These are phyloP conservation scores for Cottoperca gobio DNA, from an alignment of 2,797 vertebrate species.

Conservation along the genomic window DNA sequence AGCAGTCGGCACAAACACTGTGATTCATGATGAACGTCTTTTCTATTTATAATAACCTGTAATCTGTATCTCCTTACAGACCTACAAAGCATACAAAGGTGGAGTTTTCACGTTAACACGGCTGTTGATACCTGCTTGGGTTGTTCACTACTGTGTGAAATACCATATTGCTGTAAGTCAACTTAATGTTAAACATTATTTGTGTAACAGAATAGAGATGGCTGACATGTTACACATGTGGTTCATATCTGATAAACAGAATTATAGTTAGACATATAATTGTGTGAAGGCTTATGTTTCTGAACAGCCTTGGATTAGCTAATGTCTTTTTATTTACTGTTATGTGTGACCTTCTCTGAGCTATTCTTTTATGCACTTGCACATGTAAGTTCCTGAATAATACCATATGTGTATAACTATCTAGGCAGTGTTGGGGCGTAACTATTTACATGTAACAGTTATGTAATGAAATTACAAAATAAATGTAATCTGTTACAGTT, in stretches of 20 bases:
- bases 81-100: slow-evolving; percentile 85
- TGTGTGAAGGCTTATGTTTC: background rate
- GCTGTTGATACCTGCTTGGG: slow-evolving; percentile 88
- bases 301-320: background rate
- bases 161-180: slow-evolving; percentile 90
- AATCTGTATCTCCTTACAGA: slow-evolving; percentile 75
- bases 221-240: background rate
- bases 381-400: background rate
- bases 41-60: background rate
- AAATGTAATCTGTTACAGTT: too few relatives aligned
- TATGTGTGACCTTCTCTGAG: background rate
- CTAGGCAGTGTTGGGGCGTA: background rate
- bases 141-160: slow-evolving; percentile 89
- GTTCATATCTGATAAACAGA: background rate
- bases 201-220: background rate
- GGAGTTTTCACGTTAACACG: slow-evolving; percentile 79
- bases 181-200: background rate
- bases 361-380: background rate
- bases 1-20: background rate
- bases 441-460: too few relatives aligned
- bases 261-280: background rate
- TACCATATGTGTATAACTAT: background rate
- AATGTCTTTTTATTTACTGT: background rate
- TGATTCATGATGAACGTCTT: background rate
- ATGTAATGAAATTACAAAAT: too few relatives aligned